Conservation (phyloP, 2,113 vertebrate species). For the Tragelaphus scriptus region DNA sequence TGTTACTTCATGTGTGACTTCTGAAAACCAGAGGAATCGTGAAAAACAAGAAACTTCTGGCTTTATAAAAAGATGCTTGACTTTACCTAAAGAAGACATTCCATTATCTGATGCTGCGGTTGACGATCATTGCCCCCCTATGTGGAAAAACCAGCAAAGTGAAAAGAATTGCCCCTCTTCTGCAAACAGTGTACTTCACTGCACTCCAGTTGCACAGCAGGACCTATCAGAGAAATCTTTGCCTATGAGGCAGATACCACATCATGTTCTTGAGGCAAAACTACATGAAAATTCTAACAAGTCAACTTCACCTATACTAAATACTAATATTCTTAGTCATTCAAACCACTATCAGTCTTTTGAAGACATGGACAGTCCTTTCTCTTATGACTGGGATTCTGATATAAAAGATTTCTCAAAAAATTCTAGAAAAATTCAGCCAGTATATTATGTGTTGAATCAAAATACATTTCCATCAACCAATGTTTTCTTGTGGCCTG, state of each 20-base stretch:
- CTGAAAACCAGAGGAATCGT: constrained; percentile 41
- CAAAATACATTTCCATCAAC: constrained; percentile 66
- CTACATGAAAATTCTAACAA: constrained; percentile 59
- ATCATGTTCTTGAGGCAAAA: constrained; percentile 33
- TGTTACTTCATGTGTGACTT: constrained; percentile 34
- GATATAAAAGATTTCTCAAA: constrained; percentile 54
- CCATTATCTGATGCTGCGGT: constrained; percentile 13
- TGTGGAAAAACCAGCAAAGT: constrained; percentile 1
- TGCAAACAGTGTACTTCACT: neutral
- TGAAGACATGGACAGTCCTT: constrained; percentile 71
- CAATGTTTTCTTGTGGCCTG: constrained; percentile 70
- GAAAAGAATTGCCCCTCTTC: neutral
- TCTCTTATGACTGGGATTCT: constrained; percentile 77
- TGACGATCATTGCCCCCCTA: neutral
- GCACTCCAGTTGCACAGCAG: constrained; percentile 40
- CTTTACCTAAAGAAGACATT: constrained; percentile 69
- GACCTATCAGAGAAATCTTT: constrained; percentile 65
- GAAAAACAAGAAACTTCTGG: constrained; percentile 65
- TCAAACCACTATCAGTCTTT: constrained; percentile 26
- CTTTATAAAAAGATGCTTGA: constrained; percentile 66
- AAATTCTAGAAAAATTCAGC: constrained; percentile 50
- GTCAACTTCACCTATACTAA: constrained; percentile 47
- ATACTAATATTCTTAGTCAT: constrained; percentile 42
- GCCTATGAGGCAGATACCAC: neutral
- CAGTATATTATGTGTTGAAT: constrained; percentile 73